These are phyloP conservation scores for Telmatochromis sp. DNA, from an alignment of 2,113 vertebrate species.

Conservation along the genomic window DNA sequence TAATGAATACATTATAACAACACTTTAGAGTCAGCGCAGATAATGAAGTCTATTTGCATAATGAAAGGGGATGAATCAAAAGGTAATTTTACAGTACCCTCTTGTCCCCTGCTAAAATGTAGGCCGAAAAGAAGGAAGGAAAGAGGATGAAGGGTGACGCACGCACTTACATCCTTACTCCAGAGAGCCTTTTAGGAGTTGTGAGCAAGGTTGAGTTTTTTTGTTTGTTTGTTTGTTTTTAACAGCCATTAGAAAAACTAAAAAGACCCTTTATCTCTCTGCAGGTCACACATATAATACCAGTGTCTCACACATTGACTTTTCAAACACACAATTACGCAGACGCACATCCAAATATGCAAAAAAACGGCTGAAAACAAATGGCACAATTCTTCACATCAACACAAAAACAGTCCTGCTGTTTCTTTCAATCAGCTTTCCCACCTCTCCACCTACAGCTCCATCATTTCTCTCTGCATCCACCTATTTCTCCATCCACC, in stretches of 20 bases:
- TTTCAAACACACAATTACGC: background rate
- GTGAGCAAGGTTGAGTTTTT: conserved; percentile 22
- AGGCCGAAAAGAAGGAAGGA: background rate
- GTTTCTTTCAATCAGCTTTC: conserved; percentile 25
- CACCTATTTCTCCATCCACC: conserved; percentile 34
- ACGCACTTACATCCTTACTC: conserved; percentile 20
- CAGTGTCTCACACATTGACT: background rate
- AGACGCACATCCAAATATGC: background rate
- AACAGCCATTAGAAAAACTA: conserved; percentile 14
- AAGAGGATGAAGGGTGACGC: background rate
- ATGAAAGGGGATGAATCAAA: conserved; percentile 65
- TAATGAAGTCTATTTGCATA: conserved; percentile 68
- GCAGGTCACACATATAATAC: conserved; percentile 16
- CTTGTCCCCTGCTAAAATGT: conserved; percentile 31
- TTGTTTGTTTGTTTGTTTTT: background rate
- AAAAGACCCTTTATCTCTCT: conserved; percentile 30
- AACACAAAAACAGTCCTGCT: conserved; percentile 11
- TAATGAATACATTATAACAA: conserved; percentile 53
- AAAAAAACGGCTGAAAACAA: background rate
- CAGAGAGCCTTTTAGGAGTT: conserved; percentile 19
- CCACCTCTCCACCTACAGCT: conserved; percentile 18
- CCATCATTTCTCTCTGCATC: conserved; percentile 34
- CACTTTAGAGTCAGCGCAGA: conserved; percentile 47
- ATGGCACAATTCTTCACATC: background rate
- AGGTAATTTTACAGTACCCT: conserved; percentile 58